These are phyloP conservation scores for Ariopsis seemanni DNA, from an alignment of 2,113 vertebrate species.

Conservation along the genomic window DNA sequence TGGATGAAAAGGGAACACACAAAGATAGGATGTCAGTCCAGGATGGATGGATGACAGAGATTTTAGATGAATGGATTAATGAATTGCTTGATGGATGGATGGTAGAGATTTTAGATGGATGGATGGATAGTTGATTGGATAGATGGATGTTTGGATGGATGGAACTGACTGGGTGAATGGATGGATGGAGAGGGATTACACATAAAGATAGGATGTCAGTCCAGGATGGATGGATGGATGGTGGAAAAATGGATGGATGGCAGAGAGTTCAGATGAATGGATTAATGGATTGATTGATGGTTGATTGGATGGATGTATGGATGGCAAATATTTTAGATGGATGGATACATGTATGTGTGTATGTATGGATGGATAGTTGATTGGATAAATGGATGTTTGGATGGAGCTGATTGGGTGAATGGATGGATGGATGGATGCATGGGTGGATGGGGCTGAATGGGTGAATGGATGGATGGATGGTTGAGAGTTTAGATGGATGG, in stretches of 20 bases:
- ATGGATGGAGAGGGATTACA: background rate
- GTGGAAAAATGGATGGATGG: background rate
- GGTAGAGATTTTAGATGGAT: too few relatives aligned
- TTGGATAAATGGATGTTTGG: background rate
- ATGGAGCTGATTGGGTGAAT: background rate
- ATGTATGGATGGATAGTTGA: background rate
- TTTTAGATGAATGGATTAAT: background rate
- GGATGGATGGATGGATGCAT: background rate
- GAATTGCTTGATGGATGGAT: too few relatives aligned
- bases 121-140: background rate
- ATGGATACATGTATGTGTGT: background rate
- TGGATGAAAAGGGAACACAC: too few relatives aligned
- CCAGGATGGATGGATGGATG: background rate
- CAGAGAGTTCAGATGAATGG: background rate
- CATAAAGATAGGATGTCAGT: background rate
- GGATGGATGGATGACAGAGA: too few relatives aligned
- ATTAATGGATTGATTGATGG: background rate
- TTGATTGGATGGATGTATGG: background rate
- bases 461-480: background rate
- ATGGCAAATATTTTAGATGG: background rate
- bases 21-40: too few relatives aligned
- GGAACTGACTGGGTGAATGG: background rate
- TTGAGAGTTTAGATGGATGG: background rate
- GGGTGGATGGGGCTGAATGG: too few relatives aligned
- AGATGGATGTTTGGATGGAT: background rate